Evolutionary conservation across 2,888 invertebrate species (phyloP).

Genomic region (Meteorus colon): DNA sequence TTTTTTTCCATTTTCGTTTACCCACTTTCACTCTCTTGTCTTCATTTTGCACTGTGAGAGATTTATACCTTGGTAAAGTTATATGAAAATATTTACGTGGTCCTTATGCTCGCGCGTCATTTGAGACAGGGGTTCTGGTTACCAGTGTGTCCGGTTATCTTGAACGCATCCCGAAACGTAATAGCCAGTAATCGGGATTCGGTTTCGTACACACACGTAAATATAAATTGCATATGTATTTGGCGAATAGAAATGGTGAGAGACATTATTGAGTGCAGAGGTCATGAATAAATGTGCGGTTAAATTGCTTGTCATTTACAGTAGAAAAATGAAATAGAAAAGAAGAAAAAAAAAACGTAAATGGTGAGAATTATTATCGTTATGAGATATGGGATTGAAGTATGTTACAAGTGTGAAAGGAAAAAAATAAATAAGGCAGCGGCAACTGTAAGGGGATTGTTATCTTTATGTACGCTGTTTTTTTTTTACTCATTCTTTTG

Average conservation of each 20-base stretch:
- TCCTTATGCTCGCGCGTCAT: constrained; percentile 62
- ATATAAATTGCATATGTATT: neutral
- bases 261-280: neutral
- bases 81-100: constrained; percentile 72
- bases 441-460: constrained; percentile 57
- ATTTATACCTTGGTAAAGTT: constrained; percentile 69
- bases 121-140: constrained; percentile 70
- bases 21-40: constrained; percentile 37
- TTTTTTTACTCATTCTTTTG: constrained; percentile 40
- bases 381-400: constrained; percentile 18
- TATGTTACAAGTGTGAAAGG: neutral
- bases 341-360: neutral
- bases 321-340: neutral
- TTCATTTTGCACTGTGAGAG: constrained; percentile 49
- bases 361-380: constrained; percentile 12
- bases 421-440: constrained; percentile 3
- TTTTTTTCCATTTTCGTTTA: constrained; percentile 23
- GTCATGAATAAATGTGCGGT: neutral
- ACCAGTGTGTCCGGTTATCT: constrained; percentile 56
- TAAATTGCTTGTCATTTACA: neutral
- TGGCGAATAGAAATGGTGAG: neutral
- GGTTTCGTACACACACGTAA: constrained; percentile 53
- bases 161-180: constrained; percentile 60
- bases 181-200: constrained; percentile 63
- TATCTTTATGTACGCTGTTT: constrained; percentile 64